Conservation (phyloP, 2,888 invertebrate species). For the Lamproptera curius region DNA sequence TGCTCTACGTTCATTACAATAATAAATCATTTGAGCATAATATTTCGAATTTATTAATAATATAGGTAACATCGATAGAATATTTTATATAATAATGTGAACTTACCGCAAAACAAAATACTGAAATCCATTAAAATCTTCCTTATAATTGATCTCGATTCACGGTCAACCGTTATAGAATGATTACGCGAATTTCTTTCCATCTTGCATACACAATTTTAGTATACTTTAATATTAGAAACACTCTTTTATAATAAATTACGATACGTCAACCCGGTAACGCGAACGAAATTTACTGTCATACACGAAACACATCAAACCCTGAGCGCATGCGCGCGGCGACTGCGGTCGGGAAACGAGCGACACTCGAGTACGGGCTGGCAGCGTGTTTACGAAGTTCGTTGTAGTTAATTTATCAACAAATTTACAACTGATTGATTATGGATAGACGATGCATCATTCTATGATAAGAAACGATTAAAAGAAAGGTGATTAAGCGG, state of each 20-base stretch:
- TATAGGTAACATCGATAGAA: neutral
- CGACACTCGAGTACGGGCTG: neutral
- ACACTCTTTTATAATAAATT: conserved; percentile 40
- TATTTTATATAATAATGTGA: conserved; percentile 6
- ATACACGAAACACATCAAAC: conserved; percentile 46
- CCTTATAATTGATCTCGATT: conserved; percentile 76
- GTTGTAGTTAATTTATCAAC: conserved; percentile 29
- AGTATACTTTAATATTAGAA: conserved; percentile 32
- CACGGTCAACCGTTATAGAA: conserved; percentile 72
- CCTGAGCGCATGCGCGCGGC: conserved; percentile 66
- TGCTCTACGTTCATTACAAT: no score
- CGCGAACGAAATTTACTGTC: conserved; percentile 30
- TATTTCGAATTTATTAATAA: no score
- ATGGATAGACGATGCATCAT: no score
- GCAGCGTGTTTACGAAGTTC: conserved; percentile 28
- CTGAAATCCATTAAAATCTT: conserved; percentile 83
- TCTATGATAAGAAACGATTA: neutral
- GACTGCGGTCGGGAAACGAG: conserved; percentile 42
- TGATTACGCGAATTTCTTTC: conserved; percentile 62
- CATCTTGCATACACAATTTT: conserved; percentile 41
- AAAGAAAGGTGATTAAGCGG: neutral
- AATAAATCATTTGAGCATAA: no score
- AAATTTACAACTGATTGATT: conserved; percentile 20
- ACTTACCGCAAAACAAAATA: conserved; percentile 84
- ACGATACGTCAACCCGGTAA: conserved; percentile 51